A percentile compares a stretch with the other conserved stretches of the same genome.
Evolutionary conservation across 2,113 vertebrate genomes (phyloP).

Genomic region (Lipotes vexillifer): DNA sequence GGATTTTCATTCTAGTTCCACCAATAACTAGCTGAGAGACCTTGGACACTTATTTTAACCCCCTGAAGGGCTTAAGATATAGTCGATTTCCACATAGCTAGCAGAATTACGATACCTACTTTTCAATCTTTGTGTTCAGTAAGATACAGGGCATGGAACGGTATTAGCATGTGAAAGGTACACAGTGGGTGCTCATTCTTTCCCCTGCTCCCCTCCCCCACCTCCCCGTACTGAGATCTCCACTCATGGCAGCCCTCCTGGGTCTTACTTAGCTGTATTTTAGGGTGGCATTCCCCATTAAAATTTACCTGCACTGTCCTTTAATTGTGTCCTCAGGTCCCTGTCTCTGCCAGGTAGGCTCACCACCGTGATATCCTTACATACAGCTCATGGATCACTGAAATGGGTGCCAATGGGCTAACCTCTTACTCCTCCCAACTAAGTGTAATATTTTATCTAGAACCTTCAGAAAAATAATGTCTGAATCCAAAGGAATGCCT

Average conservation of each 20-base stretch:
- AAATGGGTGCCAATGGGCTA: neutral
- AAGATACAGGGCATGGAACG: neutral
- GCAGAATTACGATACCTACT: neutral
- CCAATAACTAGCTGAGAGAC: neutral
- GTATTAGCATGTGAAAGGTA: neutral
- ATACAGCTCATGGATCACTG: neutral
- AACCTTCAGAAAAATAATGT: neutral
- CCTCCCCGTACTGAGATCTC: neutral
- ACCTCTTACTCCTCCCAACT: neutral
- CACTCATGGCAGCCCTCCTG: neutral
- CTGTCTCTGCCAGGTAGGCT: neutral
- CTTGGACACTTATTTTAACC: neutral
- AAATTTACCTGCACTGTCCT: neutral
- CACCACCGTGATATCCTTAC: neutral
- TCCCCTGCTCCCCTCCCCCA: too few species aligned
- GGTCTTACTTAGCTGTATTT: neutral
- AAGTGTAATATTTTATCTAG: neutral
- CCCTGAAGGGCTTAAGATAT: neutral
- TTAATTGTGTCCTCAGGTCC: neutral
- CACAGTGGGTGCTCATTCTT: neutral
- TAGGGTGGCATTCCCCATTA: neutral
- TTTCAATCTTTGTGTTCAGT: neutral
- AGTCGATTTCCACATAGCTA: neutral
- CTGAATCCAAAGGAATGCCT: neutral
- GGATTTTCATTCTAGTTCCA: neutral